Evolutionary conservation across 2,888 invertebrate genomes (phyloP), one percentile per base, ranked within the genome.

Genomic region (Melanchra persicariae): DNA sequence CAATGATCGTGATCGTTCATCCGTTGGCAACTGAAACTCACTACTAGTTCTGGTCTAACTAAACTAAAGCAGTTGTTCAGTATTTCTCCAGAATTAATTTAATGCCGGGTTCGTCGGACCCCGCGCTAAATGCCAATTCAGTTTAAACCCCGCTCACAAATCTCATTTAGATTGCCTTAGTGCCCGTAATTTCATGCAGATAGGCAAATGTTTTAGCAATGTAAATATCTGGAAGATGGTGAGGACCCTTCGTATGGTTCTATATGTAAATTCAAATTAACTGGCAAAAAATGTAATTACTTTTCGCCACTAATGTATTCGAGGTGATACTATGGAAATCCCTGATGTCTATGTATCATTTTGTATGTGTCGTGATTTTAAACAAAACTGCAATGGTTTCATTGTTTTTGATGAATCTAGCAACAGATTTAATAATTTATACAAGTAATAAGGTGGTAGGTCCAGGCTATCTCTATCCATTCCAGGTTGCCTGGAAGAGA

Each of bases 71-170:
- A 58, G 55, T 73, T 74, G 37, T 74, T 71, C 70, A 81, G 26
- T 63, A 71, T 71, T 79, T 61, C 37, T 61, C 63, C 17, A 67
- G 49, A 74, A 85, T 83, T 83, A 87, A 81, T 77, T 77, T 85
- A 87, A 85, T 83, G 83, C 84, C 70, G 87, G 87, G 86, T 88
- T 86, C 82, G 76, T 79, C 80, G 81, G 85, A 89, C 84, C 87
- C 57, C 78, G 77, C 79, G 84, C 87, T 91, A 91, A 91, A 92
- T 89, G 88, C 85, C 89, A 91, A 90, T 91, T 87, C 84, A 83
- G 84, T 84, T 82, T 84, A 82, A 91, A 85, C 84, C 88, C 82
- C 79, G 70, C 80, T 81, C 84, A 86, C 87, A 88, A 89, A 90
- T 89, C 88, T 87, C 86, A 89, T 90, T 88, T 88, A 87, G 85